Percentiles rank a stretch among this genome's conserved stretches.
Conservation (phyloP, 2,113 vertebrate genomes). For the Ranitomeya imitator region DNA sequence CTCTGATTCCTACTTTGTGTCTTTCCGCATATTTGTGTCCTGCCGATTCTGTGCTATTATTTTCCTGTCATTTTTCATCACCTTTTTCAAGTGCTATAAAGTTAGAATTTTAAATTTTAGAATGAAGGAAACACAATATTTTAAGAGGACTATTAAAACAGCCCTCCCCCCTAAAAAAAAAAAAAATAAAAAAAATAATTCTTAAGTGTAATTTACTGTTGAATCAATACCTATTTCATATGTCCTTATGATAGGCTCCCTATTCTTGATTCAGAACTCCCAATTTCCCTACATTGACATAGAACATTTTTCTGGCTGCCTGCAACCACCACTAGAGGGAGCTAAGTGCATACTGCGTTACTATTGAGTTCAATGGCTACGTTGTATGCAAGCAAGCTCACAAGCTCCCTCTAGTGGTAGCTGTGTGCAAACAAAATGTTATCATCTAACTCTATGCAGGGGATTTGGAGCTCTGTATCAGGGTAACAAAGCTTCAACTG, state of each 20-base stretch:
- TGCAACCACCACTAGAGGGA: neutral
- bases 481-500: no score
- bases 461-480: neutral
- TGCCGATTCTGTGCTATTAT: neutral
- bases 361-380: neutral
- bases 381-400: neutral
- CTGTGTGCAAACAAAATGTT: neutral
- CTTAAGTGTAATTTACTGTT: no score
- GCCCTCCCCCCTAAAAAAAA: neutral
- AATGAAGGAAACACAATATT: neutral
- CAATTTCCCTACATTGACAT: no score
- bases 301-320: neutral
- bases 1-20: neutral
- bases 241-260: no score
- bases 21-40: neutral
- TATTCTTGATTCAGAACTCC: no score
- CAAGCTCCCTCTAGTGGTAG: neutral
- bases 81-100: neutral
- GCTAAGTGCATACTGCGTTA: neutral
- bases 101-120: neutral
- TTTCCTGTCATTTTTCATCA: conserved; percentile 8
- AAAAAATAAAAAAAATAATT: neutral
- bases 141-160: neutral
- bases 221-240: no score
- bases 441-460: neutral